phyloP scores from a whole-genome alignment of 92 coral and sea anemone genomes.

The Epizoanthus illoricatus region DNA sequence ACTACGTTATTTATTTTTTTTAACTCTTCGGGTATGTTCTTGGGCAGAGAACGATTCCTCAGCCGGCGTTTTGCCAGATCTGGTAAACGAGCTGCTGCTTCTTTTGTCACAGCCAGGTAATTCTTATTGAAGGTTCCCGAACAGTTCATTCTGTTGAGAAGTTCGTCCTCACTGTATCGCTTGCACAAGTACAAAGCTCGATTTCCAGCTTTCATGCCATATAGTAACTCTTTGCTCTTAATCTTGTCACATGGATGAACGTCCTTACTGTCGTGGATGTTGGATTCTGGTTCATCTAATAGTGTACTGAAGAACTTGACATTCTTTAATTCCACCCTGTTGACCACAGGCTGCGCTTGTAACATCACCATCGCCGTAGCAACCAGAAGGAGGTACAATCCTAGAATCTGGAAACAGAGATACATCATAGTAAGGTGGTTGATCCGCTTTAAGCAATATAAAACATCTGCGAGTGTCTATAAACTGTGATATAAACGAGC shows the following conservation, averaged over 20 bases:
- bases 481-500: too few species aligned
- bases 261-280: neutral
- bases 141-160: constrained; percentile 26
- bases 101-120: constrained; percentile 24
- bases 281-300: neutral
- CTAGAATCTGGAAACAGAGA: neutral
- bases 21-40: neutral
- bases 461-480: too few species aligned
- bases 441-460: neutral
- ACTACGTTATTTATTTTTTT: neutral
- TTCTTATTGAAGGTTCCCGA: constrained; percentile 33
- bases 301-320: constrained; percentile 2
- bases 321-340: neutral
- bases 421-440: neutral
- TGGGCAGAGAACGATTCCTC: neutral
- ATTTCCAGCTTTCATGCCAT: constrained; percentile 10
- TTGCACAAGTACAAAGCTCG: neutral
- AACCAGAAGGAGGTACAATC: neutral
- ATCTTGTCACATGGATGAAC: constrained; percentile 23
- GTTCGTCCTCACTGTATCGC: constrained; percentile 24
- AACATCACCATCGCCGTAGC: neutral
- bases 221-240: neutral
- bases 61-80: constrained; percentile 12
- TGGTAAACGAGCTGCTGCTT: neutral
- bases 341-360: neutral